These are phyloP conservation scores for Cheilosia vernalis DNA, from an alignment of 2,888 invertebrate genomes.

Conservation along the genomic window DNA sequence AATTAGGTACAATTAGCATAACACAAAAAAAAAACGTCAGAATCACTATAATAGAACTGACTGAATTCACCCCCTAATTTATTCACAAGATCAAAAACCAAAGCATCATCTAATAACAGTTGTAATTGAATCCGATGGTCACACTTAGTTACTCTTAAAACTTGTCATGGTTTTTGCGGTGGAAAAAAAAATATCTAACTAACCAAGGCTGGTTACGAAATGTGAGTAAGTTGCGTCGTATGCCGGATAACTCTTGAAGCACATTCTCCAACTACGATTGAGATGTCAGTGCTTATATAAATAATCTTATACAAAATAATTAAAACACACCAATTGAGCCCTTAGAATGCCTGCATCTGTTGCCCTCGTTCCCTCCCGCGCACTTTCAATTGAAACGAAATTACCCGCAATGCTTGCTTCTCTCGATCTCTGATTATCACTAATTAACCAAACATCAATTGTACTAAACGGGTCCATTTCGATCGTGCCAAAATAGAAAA, in stretches of 20 bases:
- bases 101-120: neutral
- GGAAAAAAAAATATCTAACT: no score
- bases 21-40: no score
- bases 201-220: no score
- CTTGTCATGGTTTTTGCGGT: no score
- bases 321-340: neutral
- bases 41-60: no score
- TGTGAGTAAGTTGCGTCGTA: no score
- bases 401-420: constrained; percentile 26
- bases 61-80: neutral
- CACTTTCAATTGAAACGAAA: constrained; percentile 32
- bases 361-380: neutral
- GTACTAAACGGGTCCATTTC: constrained; percentile 25
- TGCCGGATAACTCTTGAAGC: no score
- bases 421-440: constrained; percentile 17
- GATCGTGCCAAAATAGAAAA: constrained; percentile 40
- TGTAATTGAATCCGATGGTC: constrained; percentile 1
- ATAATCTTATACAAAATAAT: no score
- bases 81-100: neutral
- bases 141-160: neutral
- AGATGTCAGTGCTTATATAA: no score
- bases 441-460: constrained; percentile 27
- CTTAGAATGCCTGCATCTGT: neutral
- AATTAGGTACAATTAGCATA: no score
- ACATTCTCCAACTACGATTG: no score